Conservation (phyloP, 1,140 invertebrate species). For the Nasonia giraulti region DNA sequence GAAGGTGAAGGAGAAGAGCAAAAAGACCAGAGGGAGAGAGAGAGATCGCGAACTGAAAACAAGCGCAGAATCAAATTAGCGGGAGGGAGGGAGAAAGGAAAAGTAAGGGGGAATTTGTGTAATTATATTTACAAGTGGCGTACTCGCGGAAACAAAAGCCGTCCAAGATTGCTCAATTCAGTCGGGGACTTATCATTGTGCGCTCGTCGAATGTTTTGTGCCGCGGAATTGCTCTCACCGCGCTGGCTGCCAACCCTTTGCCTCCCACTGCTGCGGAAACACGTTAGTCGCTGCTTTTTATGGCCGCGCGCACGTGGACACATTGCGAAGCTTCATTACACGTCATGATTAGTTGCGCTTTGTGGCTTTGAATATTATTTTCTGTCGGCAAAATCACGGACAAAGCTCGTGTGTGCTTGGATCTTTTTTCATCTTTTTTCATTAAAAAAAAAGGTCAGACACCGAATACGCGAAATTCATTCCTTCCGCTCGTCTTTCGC, state of each 20-base stretch:
- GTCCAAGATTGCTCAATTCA: constrained; percentile 72
- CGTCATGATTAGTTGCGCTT: not conserved
- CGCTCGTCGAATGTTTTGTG: constrained; percentile 47
- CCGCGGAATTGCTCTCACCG: not conserved
- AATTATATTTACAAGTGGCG: constrained; percentile 75
- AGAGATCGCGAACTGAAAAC: constrained; percentile 67
- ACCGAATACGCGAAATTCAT: not conserved
- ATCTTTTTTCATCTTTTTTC: no score
- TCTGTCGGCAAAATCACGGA: not conserved
- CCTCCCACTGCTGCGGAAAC: not conserved
- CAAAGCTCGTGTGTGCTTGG: not conserved
- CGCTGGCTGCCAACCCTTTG: not conserved
- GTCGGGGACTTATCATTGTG: constrained; percentile 59
- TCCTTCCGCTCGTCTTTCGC: no score
- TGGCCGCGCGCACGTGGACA: constrained; percentile 1
- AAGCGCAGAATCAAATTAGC: constrained; percentile 75
- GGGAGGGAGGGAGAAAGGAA: constrained; percentile 13
- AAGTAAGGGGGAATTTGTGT: constrained; percentile 57
- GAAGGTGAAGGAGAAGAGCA: constrained; percentile 56
- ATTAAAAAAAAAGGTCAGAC: no score
- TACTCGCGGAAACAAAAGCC: constrained; percentile 71
- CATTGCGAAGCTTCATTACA: constrained; percentile 24
- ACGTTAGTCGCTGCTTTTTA: not conserved
- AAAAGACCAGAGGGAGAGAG: constrained; percentile 41
- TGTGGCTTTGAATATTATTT: not conserved